Base-by-base conservation (phyloP, 2,113 vertebrate species). In the Corythornis madagascariensis region DNA sequence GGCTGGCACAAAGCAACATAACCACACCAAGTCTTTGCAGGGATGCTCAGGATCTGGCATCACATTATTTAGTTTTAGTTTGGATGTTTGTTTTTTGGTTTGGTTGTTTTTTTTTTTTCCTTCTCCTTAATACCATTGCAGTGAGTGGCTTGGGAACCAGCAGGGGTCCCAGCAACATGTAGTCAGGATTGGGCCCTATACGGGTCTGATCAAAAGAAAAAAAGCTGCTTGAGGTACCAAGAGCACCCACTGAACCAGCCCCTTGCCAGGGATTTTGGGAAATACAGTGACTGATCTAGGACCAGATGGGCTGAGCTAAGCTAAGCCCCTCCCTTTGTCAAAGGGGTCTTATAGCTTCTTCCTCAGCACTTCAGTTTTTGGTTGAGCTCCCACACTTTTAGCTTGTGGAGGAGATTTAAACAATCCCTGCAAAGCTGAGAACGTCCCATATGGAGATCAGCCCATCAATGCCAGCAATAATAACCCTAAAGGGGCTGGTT, bases 201-300 rank as follows among this genome's bases (percentile, higher is more conserved):
- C 56, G 69, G 29, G 28, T 56, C 48, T 60, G 65, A 52, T 16
- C 40, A 29, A 87, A 29, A 16, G 75, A 73, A 80, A 76, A 89
- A 63, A 55, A 8, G 48, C 50, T 70, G 26, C 20, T 20, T 38
- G 24, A 31, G n/a, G 13, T 59, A 63, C 3, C 3, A n/a, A n/a
- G 29, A 35, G 26, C 33, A 63, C 11, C 3, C 14, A 2, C 19
- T 20, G 61, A 66, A 74, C 2, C 4, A 80, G 31, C 1, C 5
- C 15, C 45, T 86, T 71, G 33, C n/a, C 7, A 3, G 16, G 25
- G 5, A 9, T 1, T 1, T 11, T 66, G 48, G 1, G 0, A 60
- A 31, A 55, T 24, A 31, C 28, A 26, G 57, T 29, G 65, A 26
- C 40, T 66, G 42, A 22, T 53, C 45, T 26, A 38, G 38, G 35